Percentiles rank a stretch among this genome's conserved stretches.
phyloP scores from a whole-genome alignment of 2,888 invertebrate genomes.

The Drosophila seclusa region DNA sequence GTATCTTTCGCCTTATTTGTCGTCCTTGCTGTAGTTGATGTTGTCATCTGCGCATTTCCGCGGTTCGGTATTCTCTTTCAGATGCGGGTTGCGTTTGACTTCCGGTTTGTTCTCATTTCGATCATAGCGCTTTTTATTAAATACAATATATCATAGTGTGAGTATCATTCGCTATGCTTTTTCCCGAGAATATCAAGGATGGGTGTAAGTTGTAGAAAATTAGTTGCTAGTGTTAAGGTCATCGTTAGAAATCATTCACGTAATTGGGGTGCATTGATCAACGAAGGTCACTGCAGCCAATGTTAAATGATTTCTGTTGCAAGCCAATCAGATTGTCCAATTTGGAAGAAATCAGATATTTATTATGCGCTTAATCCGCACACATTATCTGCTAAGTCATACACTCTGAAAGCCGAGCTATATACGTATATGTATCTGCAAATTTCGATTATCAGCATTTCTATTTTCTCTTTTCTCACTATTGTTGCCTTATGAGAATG shows the following conservation, averaged over 20 bases:
- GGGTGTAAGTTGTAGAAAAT: constrained; percentile 22
- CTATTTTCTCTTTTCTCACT: constrained; percentile 9
- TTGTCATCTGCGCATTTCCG: constrained; percentile 73
- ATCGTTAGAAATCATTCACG: neutral
- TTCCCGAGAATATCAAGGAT: constrained; percentile 1
- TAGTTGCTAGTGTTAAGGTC: neutral
- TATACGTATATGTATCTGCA: neutral
- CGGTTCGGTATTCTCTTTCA: constrained; percentile 57
- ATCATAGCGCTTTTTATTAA: constrained; percentile 29
- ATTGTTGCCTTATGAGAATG: neutral
- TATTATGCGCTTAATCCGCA: neutral
- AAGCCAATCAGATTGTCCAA: neutral
- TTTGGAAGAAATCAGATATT: neutral
- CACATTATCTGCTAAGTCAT: neutral
- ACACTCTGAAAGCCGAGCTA: no score
- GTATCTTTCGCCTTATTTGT: constrained; percentile 28
- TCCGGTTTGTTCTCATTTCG: constrained; percentile 67
- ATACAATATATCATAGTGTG: constrained; percentile 41
- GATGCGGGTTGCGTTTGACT: constrained; percentile 69
- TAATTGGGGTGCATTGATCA: constrained; percentile 9
- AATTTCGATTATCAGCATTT: constrained; percentile 19
- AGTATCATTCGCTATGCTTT: neutral
- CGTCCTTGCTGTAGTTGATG: constrained; percentile 38
- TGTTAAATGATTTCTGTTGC: neutral
- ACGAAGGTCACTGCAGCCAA: neutral